Percentiles rank a stretch among this genome's conserved stretches.
phyloP scores from a whole-genome alignment of 2,113 vertebrate genomes.

The Danionella cerebrum region DNA sequence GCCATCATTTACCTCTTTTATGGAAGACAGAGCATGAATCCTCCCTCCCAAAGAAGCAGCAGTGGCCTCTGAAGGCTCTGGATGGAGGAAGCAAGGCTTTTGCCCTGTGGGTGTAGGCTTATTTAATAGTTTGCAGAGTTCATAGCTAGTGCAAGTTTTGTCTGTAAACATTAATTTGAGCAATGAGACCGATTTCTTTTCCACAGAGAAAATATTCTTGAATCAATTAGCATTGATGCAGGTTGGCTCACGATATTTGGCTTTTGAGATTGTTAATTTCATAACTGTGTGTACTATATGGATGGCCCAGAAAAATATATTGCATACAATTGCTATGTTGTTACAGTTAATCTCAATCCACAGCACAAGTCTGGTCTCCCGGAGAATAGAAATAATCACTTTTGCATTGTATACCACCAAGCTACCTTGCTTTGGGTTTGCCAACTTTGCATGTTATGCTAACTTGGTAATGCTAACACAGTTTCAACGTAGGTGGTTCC shows the following conservation, averaged over 20 bases:
- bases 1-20: not conserved
- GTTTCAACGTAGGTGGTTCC: not conserved
- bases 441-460: not conserved
- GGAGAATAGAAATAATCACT: not conserved
- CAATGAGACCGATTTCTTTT: not conserved
- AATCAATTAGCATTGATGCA: not conserved
- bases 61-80: not conserved
- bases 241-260: not conserved
- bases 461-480: not conserved
- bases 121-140: not conserved
- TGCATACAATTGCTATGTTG: not conserved
- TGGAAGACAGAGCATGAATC: slow-evolving; percentile 21
- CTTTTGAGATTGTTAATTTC: not conserved
- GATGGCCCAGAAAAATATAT: not conserved
- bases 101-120: not conserved
- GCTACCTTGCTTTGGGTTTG: too few relatives aligned
- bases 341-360: not conserved
- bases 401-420: too few relatives aligned
- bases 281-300: not conserved
- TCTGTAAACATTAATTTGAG: not conserved
- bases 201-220: not conserved
- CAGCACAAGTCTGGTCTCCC: not conserved
- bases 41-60: not conserved
- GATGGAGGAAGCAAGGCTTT: not conserved
- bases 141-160: not conserved